These are phyloP conservation scores for Anomalospiza imberbis DNA, from an alignment of 2,797 vertebrate species.

Conservation along the genomic window DNA sequence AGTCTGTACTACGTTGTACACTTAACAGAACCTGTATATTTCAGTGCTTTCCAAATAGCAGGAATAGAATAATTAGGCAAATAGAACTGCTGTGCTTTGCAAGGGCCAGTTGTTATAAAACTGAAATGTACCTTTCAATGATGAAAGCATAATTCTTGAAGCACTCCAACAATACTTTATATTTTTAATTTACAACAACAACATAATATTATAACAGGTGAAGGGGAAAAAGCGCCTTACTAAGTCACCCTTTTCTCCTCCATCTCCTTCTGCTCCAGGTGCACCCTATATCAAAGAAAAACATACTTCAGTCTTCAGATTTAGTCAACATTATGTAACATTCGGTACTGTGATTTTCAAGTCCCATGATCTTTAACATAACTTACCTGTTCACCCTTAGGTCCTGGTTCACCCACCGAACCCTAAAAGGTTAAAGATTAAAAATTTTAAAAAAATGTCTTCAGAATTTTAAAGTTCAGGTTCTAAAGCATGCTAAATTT, in stretches of 20 bases:
- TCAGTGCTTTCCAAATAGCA: not conserved
- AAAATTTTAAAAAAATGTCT: not conserved
- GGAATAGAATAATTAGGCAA: not conserved
- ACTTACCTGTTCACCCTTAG: constrained; percentile 92
- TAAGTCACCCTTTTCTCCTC: constrained; percentile 88
- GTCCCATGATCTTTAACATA: not conserved
- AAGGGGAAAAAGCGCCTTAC: constrained; percentile 75
- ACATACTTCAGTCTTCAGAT: not conserved
- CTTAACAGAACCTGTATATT: fast-evolving
- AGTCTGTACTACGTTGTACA: not conserved
- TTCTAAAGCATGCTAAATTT: not conserved
- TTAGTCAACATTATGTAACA: not conserved
- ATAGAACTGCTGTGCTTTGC: not conserved
- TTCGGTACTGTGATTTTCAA: not conserved
- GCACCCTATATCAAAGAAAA: constrained; percentile 78
- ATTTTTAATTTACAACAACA: not conserved
- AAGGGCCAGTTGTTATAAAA: not conserved
- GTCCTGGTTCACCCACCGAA: constrained; percentile 84
- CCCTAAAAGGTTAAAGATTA: constrained; percentile 76
- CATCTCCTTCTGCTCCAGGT: constrained; percentile 90
- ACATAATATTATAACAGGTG: not conserved
- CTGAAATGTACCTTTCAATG: not conserved
- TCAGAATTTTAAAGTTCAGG: not conserved
- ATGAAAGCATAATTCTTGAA: not conserved
- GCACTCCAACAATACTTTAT: not conserved